phyloP scores from a whole-genome alignment of 2,113 vertebrate species.

The Spilogale gracilis region DNA sequence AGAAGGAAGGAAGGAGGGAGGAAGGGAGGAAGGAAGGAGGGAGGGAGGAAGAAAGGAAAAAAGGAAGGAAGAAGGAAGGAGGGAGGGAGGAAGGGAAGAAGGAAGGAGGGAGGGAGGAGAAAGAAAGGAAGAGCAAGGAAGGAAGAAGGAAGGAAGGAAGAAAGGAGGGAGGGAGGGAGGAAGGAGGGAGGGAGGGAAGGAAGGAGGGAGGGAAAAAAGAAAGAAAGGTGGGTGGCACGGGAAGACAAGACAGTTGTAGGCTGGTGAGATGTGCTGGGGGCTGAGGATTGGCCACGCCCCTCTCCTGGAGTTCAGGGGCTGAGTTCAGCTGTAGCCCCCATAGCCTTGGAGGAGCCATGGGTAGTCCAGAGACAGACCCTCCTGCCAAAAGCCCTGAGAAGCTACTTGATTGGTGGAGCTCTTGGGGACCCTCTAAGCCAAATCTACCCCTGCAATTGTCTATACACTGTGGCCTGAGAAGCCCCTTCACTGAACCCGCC shows the following conservation, averaged over 20 bases:
- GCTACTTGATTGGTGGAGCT: not conserved
- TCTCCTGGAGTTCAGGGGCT: not conserved
- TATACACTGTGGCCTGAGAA: not conserved
- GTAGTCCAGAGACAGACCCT: not conserved
- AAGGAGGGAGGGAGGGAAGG: too few species aligned
- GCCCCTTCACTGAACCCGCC: too few species aligned
- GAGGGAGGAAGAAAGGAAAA: too few species aligned
- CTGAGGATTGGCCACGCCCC: not conserved
- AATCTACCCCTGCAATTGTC: not conserved
- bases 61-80: too few species aligned
- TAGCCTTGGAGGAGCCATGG: not conserved
- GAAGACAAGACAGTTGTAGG: not conserved
- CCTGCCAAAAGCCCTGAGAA: not conserved
- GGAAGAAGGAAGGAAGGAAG: too few species aligned
- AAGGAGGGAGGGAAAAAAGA: too few species aligned
- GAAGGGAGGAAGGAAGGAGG: too few species aligned
- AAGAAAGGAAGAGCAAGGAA: too few species aligned
- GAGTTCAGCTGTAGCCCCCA: not conserved
- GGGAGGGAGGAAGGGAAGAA: too few species aligned
- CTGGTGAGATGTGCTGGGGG: not conserved
- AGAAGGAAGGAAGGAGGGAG: too few species aligned
- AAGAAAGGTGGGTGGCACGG: not conserved
- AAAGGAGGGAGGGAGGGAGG: too few species aligned
- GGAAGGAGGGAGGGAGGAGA: too few species aligned
- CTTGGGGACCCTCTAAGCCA: not conserved